Evolutionary conservation across 2,113 vertebrate species (phyloP).

Genomic region (Epinephelus lanceolatus): DNA sequence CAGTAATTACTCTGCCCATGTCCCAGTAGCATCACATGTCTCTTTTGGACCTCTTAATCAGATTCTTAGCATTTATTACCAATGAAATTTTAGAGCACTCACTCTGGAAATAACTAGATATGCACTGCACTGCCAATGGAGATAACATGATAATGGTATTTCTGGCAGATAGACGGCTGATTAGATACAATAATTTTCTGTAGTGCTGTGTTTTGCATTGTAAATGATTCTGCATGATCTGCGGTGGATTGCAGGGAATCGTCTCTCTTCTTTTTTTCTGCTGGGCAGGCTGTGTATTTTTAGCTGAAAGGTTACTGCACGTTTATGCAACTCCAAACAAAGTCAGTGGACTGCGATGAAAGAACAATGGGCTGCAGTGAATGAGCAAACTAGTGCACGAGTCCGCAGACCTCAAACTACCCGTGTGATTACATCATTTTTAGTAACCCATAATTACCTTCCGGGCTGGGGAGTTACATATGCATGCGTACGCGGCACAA

Average conservation of each 20-base stretch:
- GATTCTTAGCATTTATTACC: constrained; percentile 76
- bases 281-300: constrained; percentile 58
- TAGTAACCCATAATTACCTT: constrained; percentile 22
- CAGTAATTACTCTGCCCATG: constrained; percentile 73
- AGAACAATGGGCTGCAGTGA: constrained; percentile 42
- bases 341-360: constrained; percentile 36
- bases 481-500: background rate
- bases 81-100: constrained; percentile 56
- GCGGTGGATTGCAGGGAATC: constrained; percentile 39
- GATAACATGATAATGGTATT: constrained; percentile 65
- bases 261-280: background rate
- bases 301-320: constrained; percentile 50
- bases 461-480: background rate
- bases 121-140: constrained; percentile 35
- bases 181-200: constrained; percentile 66
- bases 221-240: constrained; percentile 49
- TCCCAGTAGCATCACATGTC: constrained; percentile 64
- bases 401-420: constrained; percentile 16
- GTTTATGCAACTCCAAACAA: constrained; percentile 55
- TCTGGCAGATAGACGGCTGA: constrained; percentile 68
- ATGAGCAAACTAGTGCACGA: constrained; percentile 6
- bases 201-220: constrained; percentile 56
- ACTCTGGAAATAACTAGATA: constrained; percentile 59
- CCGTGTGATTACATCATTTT: constrained; percentile 39
- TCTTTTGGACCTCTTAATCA: constrained; percentile 68